Evolutionary conservation across 2,113 vertebrate species (phyloP).

Genomic region (Nematolebias whitei): DNA sequence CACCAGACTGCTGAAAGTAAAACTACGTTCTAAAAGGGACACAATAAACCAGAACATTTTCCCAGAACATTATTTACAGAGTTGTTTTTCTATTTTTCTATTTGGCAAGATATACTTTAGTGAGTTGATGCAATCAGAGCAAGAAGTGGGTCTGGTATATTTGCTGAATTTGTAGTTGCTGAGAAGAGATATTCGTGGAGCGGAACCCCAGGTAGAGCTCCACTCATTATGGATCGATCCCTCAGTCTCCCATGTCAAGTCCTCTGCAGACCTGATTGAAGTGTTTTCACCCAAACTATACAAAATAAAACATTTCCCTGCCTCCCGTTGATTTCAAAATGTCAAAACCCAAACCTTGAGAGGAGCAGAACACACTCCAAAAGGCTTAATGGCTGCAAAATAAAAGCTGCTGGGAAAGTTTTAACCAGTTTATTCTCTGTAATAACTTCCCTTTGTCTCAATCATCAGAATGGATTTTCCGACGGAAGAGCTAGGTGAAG

Average conservation of each 20-base stretch:
- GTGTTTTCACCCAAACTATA: conserved; percentile 77
- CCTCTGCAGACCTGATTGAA: conserved; percentile 75
- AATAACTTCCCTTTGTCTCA: conserved; percentile 67
- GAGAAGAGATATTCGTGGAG: conserved; percentile 51
- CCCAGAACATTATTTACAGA: conserved; percentile 6
- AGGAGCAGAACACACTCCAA: conserved; percentile 70
- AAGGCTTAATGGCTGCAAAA: conserved; percentile 71
- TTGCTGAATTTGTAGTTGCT: conserved; percentile 57
- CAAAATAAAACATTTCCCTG: conserved; percentile 69
- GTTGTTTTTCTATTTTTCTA: neutral
- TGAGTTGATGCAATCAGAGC: conserved; percentile 50
- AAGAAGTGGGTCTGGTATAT: conserved; percentile 47
- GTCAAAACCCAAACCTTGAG: conserved; percentile 78
- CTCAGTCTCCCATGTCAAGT: conserved; percentile 73
- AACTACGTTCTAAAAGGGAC: conserved; percentile 1
- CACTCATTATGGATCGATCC: conserved; percentile 76
- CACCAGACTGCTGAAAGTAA: conserved; percentile 4
- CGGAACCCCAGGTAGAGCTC: conserved; percentile 73
- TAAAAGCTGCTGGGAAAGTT: conserved; percentile 71
- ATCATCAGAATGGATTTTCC: conserved; percentile 69
- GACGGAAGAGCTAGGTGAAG: conserved; percentile 61
- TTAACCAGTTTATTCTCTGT: conserved; percentile 66
- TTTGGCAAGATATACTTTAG: conserved; percentile 44
- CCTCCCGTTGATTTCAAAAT: conserved; percentile 80
- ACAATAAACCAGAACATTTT: conserved; percentile 28